These are phyloP conservation scores for Allygus modestus DNA, from an alignment of 2,888 invertebrate genomes.

Conservation along the genomic window DNA sequence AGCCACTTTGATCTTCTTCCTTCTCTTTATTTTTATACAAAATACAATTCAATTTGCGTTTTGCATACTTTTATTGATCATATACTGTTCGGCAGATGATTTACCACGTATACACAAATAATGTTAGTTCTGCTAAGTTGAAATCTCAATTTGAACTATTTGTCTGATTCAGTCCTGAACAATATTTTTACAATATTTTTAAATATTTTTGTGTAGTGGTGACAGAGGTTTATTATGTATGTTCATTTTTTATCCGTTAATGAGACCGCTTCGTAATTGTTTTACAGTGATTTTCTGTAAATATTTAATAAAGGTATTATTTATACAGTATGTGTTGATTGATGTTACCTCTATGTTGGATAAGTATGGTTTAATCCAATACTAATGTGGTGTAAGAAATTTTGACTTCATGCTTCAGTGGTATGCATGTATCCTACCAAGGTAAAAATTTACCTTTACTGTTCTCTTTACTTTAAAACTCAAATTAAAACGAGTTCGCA, in stretches of 20 bases:
- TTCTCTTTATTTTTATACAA: slow-evolving; percentile 2
- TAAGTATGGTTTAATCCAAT: too few species aligned
- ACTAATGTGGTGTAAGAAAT: too few species aligned
- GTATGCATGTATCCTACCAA: too few species aligned
- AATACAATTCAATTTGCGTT: background rate
- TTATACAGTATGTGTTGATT: background rate
- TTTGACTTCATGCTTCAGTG: too few species aligned
- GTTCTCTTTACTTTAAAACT: too few species aligned
- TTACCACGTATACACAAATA: background rate
- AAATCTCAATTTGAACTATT: background rate
- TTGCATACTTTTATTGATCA: too few species aligned
- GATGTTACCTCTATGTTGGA: background rate
- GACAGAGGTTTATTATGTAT: slow-evolving; percentile 18
- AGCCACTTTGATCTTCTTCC: background rate
- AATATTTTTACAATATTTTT: background rate
- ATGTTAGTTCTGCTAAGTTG: background rate
- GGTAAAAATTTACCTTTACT: too few species aligned
- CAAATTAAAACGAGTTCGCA: too few species aligned
- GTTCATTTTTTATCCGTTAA: slow-evolving; percentile 13
- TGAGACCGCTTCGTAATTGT: slow-evolving; percentile 7
- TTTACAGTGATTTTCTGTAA: slow-evolving; percentile 38
- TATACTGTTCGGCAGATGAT: background rate
- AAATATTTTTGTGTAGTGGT: slow-evolving; percentile 12
- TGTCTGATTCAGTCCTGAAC: background rate
- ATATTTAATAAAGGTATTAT: slow-evolving; percentile 45